These are phyloP conservation scores for Schizopygopsis pylzovi DNA, from an alignment of 2,797 vertebrate species.

Conservation along the genomic window DNA sequence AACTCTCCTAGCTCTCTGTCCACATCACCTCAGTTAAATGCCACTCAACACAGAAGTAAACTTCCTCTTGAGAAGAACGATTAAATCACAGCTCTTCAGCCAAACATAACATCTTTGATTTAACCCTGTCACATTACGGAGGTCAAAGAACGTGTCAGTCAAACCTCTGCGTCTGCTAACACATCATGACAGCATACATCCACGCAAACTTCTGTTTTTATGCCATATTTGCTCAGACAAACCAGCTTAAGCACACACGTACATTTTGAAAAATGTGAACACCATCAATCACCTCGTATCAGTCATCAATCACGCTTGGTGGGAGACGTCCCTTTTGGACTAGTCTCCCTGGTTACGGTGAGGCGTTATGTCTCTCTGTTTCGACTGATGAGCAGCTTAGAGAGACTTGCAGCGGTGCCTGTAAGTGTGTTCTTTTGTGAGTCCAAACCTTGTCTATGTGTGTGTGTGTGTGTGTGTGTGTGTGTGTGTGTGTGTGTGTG, in stretches of 20 bases:
- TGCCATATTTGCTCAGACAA: slow-evolving; percentile 24
- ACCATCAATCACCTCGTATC: slow-evolving; percentile 58
- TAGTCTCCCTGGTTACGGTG: slow-evolving; percentile 34
- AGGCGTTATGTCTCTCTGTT: slow-evolving; percentile 40
- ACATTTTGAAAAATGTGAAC: slow-evolving; percentile 17
- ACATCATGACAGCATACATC: slow-evolving; percentile 31
- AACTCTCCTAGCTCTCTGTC: slow-evolving; percentile 12
- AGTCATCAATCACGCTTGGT: slow-evolving; percentile 53
- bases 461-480: slow-evolving; percentile 2
- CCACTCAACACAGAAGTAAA: slow-evolving; percentile 41
- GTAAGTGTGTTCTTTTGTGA: slow-evolving; percentile 33
- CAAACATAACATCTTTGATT: slow-evolving; percentile 21
- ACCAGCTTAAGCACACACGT: slow-evolving; percentile 10
- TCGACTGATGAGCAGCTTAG: neutral
- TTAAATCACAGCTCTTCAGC: slow-evolving; percentile 39
- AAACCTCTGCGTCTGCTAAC: slow-evolving; percentile 17
- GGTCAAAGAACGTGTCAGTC: slow-evolving; percentile 28
- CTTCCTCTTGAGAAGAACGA: slow-evolving; percentile 10
- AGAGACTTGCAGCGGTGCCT: slow-evolving; percentile 9
- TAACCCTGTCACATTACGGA: slow-evolving; percentile 34
- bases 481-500: neutral
- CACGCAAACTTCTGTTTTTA: slow-evolving; percentile 37
- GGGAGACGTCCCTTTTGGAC: slow-evolving; percentile 51
- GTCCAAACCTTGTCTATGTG: neutral
- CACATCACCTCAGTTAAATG: slow-evolving; percentile 23